These are phyloP conservation scores for Capromys pilorides DNA, from an alignment of 2,797 vertebrate genomes.

Conservation along the genomic window DNA sequence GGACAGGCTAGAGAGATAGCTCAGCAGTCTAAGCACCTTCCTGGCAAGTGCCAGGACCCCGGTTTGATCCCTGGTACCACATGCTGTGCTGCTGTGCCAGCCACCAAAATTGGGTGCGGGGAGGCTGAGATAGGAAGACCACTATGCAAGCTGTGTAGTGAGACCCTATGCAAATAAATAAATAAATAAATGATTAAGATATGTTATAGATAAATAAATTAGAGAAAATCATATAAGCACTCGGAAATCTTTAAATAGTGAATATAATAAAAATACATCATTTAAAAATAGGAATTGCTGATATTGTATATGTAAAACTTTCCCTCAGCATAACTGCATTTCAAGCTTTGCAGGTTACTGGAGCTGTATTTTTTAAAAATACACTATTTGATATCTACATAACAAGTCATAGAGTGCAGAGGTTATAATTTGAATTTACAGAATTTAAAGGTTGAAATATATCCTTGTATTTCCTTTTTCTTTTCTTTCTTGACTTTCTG, in stretches of 20 bases:
- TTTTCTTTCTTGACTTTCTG: neutral
- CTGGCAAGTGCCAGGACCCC: no score
- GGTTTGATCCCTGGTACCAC: no score
- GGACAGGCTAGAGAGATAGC: neutral
- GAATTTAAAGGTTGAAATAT: slow-evolving; percentile 27
- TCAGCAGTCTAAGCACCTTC: no score
- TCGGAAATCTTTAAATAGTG: slow-evolving; percentile 1
- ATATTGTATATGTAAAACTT: neutral
- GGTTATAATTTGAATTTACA: neutral
- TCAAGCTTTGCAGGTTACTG: neutral
- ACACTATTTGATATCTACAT: neutral
- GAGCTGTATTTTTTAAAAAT: slow-evolving; percentile 11
- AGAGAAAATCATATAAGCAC: slow-evolving; percentile 18
- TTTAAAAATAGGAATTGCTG: slow-evolving; percentile 41
- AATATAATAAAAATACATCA: neutral
- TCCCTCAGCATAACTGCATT: neutral
- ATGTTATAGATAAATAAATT: neutral
- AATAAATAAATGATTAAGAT: neutral
- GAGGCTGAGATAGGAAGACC: no score
- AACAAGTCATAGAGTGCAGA: neutral
- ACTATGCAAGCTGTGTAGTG: no score
- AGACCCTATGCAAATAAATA: no score
- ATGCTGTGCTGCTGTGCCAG: no score
- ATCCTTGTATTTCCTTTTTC: slow-evolving; percentile 23
- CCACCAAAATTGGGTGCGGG: no score